Percentiles rank a stretch among this genome's conserved stretches.
These are phyloP conservation scores for Caenorhabditis sp. DNA, from an alignment of 2,888 invertebrate species.

Conservation along the genomic window DNA sequence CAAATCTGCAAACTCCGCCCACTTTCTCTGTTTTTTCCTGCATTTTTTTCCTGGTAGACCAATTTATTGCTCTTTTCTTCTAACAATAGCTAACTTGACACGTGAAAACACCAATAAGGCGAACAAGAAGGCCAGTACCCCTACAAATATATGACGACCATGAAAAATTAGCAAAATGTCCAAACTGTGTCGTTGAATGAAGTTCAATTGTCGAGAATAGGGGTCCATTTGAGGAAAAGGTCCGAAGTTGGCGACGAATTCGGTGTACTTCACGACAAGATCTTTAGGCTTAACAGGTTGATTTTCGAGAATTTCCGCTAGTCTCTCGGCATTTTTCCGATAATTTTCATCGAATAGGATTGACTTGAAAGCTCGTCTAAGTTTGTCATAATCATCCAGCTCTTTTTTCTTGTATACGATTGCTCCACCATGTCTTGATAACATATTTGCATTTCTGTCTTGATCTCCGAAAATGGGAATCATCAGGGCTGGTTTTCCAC, in stretches of 20 bases:
- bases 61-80: too few relatives aligned
- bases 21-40: too few relatives aligned
- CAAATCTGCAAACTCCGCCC: too few relatives aligned
- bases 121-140: not conserved
- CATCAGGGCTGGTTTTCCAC: slow-evolving; percentile 35
- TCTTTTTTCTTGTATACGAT: slow-evolving; percentile 26
- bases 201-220: slow-evolving; percentile 11
- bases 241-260: slow-evolving; percentile 31
- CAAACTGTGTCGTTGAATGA: slow-evolving; percentile 14
- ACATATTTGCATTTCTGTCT: slow-evolving; percentile 39
- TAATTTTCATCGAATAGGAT: slow-evolving; percentile 13
- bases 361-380: slow-evolving; percentile 10
- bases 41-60: too few relatives aligned
- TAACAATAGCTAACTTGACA: not conserved
- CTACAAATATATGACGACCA: not conserved
- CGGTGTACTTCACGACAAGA: slow-evolving; percentile 20
- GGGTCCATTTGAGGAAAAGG: slow-evolving; percentile 31
- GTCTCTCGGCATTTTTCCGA: slow-evolving; percentile 7
- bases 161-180: slow-evolving; percentile 3
- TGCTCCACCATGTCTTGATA: slow-evolving; percentile 28
- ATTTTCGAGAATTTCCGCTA: slow-evolving; percentile 15
- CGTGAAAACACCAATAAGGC: not conserved
- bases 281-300: slow-evolving; percentile 32
- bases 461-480: slow-evolving; percentile 43
- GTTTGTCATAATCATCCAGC: slow-evolving; percentile 10